Base-by-base conservation (phyloP, 1,140 invertebrate species). In the Atta texana region DNA sequence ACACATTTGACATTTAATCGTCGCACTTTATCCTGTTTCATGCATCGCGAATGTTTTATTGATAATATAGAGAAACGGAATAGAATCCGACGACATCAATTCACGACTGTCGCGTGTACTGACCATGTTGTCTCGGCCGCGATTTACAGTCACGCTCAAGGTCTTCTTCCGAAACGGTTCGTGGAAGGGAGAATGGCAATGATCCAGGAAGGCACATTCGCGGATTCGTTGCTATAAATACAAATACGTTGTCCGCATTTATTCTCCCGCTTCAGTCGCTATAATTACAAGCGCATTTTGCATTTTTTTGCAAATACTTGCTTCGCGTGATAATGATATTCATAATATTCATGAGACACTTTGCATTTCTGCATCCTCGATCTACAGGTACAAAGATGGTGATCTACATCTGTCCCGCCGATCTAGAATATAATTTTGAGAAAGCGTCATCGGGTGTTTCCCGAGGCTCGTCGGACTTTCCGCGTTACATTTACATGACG, bases 151-250 rank as follows among this genome's bases (percentile, higher is more conserved):
- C 6, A 44, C 61, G 24, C 61, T 69, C 85, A 80, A 90, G 89
- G 74, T 21, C 69, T 63, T n/a, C 12, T 18, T 78, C 44, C 18
- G 18, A 84, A 72, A 18, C 4, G 53, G 5, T 8, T 8, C 2
- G 31, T 82, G 39, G 88, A 69, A 82, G 72, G 84, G 84, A 78
- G 80, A 87, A 75, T 87, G 88, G 85, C 85, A 90, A 74, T 84
- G 34, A 61, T 90, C 78, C 66, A 90, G 68, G 39, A 68, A 28
- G 64, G 21, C 34, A 51, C 49, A 10, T 49, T 57, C 68, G 68
- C n/a, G 10, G 12, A 86, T 89, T 66, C 51, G 69, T 3, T 2
- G 78, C 61, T 89, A 89, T 82, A 89, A 89, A 89, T 89, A 80
- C 31, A 55, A 89, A 86, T 57, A 24, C 64, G n/a, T 53, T 8